Evolutionary conservation across 2,113 vertebrate species (phyloP).

Genomic region (Sorex araneus): DNA sequence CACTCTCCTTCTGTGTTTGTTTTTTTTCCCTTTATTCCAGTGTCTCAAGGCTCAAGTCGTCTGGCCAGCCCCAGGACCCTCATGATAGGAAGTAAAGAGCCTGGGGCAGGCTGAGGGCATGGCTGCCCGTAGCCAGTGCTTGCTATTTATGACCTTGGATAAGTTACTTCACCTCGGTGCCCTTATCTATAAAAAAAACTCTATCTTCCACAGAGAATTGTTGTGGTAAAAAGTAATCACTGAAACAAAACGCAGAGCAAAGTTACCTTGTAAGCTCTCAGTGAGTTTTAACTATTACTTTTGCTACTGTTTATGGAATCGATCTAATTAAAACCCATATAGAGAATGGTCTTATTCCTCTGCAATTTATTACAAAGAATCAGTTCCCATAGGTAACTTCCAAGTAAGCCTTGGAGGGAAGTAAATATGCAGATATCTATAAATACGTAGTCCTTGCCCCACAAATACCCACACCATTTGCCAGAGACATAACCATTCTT

Average conservation of each 20-base stretch:
- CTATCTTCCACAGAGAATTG: neutral
- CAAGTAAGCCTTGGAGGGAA: conserved; percentile 12
- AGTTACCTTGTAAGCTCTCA: neutral
- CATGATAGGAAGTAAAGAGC: neutral
- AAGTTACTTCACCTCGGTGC: neutral
- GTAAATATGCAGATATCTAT: neutral
- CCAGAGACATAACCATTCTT: neutral
- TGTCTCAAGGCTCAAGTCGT: neutral
- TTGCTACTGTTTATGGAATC: neutral
- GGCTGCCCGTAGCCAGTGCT: neutral
- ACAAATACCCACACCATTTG: neutral
- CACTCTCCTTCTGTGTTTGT: neutral
- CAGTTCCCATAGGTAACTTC: neutral
- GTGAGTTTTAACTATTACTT: neutral
- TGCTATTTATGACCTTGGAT: neutral
- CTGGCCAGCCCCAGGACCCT: neutral
- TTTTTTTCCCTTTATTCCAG: conserved; percentile 39
- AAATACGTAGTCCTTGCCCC: neutral
- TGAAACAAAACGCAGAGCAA: neutral
- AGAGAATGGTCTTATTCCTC: neutral
- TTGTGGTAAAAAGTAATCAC: neutral
- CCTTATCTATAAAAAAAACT: conserved; percentile 41
- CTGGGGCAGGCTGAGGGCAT: neutral
- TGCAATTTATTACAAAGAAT: neutral
- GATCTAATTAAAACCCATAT: neutral